phyloP scores from a whole-genome alignment of 2,888 invertebrate genomes.

The Onchidella celtica region DNA sequence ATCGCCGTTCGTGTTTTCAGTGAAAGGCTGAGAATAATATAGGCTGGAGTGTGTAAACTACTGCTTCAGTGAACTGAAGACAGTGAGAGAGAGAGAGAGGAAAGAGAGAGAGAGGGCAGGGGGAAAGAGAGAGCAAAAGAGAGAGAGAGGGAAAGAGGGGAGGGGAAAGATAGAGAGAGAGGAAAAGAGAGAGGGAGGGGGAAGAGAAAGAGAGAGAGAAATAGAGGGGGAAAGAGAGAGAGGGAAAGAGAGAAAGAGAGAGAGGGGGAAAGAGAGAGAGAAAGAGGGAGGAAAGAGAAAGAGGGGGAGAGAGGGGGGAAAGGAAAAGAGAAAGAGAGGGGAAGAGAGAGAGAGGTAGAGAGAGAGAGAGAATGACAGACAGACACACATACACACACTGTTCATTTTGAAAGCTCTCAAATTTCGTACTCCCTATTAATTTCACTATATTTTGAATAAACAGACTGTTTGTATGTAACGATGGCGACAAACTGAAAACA shows the following conservation, averaged over 20 bases:
- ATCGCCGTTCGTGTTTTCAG: no score
- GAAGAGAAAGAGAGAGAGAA: conserved; percentile 7
- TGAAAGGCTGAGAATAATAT: no score
- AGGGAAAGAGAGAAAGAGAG: conserved; percentile 11
- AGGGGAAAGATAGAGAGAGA: background rate
- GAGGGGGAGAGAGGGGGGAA: no score
- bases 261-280: background rate
- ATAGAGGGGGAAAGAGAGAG: conserved; percentile 20
- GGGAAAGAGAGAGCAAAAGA: background rate
- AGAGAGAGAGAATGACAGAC: background rate
- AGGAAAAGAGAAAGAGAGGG: background rate
- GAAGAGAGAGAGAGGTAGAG: background rate
- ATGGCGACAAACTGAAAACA: no score
- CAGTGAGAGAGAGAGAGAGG: background rate
- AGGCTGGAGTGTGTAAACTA: no score
- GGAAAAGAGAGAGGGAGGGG: conserved; percentile 8
- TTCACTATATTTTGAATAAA: no score
- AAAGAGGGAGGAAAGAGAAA: background rate
- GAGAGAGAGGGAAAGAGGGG: no score
- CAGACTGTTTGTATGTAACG: no score
- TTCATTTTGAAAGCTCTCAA: background rate
- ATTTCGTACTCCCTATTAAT: no score
- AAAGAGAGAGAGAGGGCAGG: background rate
- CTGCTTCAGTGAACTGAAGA: background rate
- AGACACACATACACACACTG: no score